Base-by-base conservation (phyloP, 2,797 vertebrate genomes). In the Clarias fuscus region DNA sequence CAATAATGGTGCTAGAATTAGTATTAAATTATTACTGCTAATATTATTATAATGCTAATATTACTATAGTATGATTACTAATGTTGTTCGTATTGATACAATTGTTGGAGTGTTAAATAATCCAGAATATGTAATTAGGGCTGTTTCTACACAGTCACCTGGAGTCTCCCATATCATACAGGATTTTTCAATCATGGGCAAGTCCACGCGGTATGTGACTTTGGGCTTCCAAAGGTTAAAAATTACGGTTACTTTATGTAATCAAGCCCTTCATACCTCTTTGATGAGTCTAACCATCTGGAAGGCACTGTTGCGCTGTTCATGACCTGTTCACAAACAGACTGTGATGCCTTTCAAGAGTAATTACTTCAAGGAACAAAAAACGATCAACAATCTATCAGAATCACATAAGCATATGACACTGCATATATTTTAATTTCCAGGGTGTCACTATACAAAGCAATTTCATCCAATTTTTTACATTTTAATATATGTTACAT, bases 401-500 rank as follows among this genome's bases (percentile, higher is more conserved):
- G 71, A 53, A 48, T n/a, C 3, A 56, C 48, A 56, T 8, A 15
- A 10, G 43, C 48, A 56, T 8, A 15, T 7, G 43, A 58, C 43
- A 48, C 73, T 76, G 48, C 72, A 73, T 48, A 73, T n/a, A 72
- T 48, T 71, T 70, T 18, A 37, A 33, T 70, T 70, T 71, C 37
- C 8, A 2, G 8, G 68, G 2, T 48, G 71, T 43, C 7, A 22
- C 70, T 43, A 43, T 73, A 27, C 72, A 48, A 43, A n/a, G 0
- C 10, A 30, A 58, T 58, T 76, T 56, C 43, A n/a, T 48, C 11
- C 10, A 11, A 48, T 48, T 48, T 48, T 48, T 48, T 33, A 33
- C 1, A 48, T 48, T 48, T 48, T 11, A 48, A 48, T 48, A 48
- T 48, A 48, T 10, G 18, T 72, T 27, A 27, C n/a, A 53, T 43